phyloP scores from a whole-genome alignment of 2,888 invertebrate genomes.

The Drosophila prolongata region DNA sequence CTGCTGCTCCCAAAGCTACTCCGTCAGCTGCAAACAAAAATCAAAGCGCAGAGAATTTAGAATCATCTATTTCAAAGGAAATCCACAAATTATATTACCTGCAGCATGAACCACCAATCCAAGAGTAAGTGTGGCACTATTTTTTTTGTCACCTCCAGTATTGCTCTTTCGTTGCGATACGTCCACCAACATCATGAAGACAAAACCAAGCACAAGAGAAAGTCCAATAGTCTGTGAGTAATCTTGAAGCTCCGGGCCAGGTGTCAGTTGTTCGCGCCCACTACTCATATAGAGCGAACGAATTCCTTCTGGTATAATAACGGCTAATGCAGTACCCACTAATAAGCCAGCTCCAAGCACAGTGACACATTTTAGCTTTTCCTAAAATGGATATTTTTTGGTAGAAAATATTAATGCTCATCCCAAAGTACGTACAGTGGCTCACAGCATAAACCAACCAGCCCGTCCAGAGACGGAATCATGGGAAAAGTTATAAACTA shows the following conservation, averaged over 20 bases:
- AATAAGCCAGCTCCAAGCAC: constrained; percentile 98
- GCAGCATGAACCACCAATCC: constrained; percentile 99
- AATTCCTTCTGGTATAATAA: constrained; percentile 99
- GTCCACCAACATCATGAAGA: constrained; percentile 98
- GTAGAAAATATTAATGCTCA: not conserved
- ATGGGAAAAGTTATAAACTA: too few species aligned
- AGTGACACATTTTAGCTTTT: constrained; percentile 96
- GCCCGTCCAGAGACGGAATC: too few species aligned
- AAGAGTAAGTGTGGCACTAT: constrained; percentile 97
- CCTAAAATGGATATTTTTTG: constrained; percentile 86
- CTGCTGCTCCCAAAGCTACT: constrained; percentile 98
- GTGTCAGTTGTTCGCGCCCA: not conserved
- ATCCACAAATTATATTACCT: constrained; percentile 85
- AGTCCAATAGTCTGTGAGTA: constrained; percentile 90
- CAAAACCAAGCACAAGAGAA: constrained; percentile 95
- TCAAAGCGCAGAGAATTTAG: not conserved
- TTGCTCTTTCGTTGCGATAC: constrained; percentile 85
- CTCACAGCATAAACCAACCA: too few species aligned
- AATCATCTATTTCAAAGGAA: not conserved
- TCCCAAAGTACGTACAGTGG: not conserved
- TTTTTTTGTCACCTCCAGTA: constrained; percentile 88
- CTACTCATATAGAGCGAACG: constrained; percentile 88
- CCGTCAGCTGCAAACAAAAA: constrained; percentile 91
- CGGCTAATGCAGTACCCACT: constrained; percentile 98
- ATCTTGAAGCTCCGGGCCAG: constrained; percentile 48